These are phyloP conservation scores for Tamias sibiricus DNA, from an alignment of 2,113 vertebrate genomes.

Conservation along the genomic window DNA sequence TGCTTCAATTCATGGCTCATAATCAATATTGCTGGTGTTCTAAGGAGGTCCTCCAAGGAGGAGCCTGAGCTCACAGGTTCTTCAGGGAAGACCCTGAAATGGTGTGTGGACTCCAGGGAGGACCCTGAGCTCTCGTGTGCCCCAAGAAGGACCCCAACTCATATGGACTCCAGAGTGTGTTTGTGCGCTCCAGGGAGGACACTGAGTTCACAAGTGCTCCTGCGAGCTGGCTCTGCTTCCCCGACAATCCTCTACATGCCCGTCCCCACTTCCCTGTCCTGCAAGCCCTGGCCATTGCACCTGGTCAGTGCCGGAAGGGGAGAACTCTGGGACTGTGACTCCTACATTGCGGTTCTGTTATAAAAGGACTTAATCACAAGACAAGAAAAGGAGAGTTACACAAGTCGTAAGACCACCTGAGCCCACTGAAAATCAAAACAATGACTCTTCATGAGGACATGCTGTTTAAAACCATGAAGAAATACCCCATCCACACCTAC, in stretches of 20 bases:
- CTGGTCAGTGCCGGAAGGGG: not conserved
- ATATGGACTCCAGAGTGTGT: not conserved
- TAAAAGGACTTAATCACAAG: not conserved
- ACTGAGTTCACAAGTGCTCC: not conserved
- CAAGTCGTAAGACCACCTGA: no score
- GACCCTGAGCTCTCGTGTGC: no score
- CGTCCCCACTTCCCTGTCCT: no score
- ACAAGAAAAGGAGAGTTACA: fast-evolving
- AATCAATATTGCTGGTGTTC: not conserved
- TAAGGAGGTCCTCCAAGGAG: not conserved
- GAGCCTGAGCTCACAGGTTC: not conserved
- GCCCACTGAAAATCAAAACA: not conserved
- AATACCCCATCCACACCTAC: fast-evolving
- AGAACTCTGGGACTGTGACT: not conserved
- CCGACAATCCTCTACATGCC: fast-evolving
- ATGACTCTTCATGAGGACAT: not conserved
- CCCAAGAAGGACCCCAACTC: no score
- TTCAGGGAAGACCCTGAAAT: not conserved
- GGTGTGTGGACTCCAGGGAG: no score
- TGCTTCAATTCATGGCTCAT: not conserved
- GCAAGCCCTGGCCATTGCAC: not conserved
- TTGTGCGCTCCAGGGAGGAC: not conserved
- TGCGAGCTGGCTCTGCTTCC: no score
- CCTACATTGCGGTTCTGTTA: not conserved
- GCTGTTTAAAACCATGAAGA: not conserved